phyloP scores from a whole-genome alignment of 2,888 invertebrate species.

The Hirudinaria manillensis region DNA sequence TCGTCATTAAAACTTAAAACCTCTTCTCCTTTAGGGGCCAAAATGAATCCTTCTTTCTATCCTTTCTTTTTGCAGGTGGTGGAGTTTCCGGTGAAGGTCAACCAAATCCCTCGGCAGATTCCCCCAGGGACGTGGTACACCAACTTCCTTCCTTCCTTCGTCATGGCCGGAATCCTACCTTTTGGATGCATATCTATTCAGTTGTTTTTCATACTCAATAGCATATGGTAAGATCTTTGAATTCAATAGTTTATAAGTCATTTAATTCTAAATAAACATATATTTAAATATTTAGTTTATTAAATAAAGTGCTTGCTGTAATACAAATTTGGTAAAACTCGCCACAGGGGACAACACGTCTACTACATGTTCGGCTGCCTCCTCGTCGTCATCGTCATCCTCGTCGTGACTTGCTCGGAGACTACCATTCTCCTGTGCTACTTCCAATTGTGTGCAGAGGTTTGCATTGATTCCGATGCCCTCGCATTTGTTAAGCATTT shows the following conservation, averaged over 20 bases:
- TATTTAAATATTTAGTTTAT: not conserved
- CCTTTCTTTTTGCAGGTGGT: conserved; percentile 62
- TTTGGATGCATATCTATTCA: conserved; percentile 98
- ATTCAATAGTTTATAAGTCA: not conserved
- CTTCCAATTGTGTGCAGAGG: conserved; percentile 98
- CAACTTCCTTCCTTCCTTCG: conserved; percentile 73
- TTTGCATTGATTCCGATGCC: conserved; percentile 47
- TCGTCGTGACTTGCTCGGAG: conserved; percentile 95
- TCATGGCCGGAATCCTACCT: conserved; percentile 96
- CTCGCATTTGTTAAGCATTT: not conserved
- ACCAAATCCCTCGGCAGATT: conserved; percentile 96
- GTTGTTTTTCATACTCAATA: conserved; percentile 95
- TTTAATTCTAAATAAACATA: no score
- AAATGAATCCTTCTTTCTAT: no score
- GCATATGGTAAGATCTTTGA: conserved; percentile 73
- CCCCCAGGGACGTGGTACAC: conserved; percentile 96
- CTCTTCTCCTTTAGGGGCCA: no score
- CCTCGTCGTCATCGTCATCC: conserved; percentile 90
- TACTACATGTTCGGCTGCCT: conserved; percentile 99
- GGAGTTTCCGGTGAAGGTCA: conserved; percentile 94
- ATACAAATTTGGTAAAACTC: not conserved
- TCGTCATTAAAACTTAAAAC: no score
- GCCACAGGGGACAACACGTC: conserved; percentile 73
- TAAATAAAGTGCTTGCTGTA: not conserved
- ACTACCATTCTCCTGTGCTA: conserved; percentile 97